These are phyloP conservation scores for Macquaria ambigua DNA, from an alignment of 2,113 vertebrate species.

Conservation along the genomic window DNA sequence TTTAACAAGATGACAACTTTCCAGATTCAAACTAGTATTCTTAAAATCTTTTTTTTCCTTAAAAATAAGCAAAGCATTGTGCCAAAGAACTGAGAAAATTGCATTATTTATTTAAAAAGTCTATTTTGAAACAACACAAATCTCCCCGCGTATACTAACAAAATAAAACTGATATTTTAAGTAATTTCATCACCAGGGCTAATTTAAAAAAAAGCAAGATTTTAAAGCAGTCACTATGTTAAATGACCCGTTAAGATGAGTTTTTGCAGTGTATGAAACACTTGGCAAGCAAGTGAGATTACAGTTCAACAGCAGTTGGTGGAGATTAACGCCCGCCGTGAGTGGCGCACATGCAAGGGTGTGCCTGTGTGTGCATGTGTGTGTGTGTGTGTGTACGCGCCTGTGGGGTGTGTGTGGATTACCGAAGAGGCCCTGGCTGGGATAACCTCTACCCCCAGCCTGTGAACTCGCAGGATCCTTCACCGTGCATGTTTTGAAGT, in stretches of 20 bases:
- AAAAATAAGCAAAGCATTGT: neutral
- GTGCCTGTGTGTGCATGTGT: conserved; percentile 38
- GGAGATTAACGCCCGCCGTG: conserved; percentile 69
- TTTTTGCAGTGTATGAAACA: conserved; percentile 58
- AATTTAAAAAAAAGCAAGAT: neutral
- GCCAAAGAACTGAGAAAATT: neutral
- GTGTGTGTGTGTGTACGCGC: conserved; percentile 25
- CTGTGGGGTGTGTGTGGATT: conserved; percentile 65
- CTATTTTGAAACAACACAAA: neutral
- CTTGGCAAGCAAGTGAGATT: conserved; percentile 67
- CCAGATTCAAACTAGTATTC: neutral
- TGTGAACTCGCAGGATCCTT: conserved; percentile 63
- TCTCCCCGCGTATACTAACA: neutral
- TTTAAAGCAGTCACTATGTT: neutral
- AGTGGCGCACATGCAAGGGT: conserved; percentile 39
- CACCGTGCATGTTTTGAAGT: conserved; percentile 54
- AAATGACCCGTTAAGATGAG: conserved; percentile 10
- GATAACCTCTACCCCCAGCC: conserved; percentile 73
- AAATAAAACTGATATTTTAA: neutral
- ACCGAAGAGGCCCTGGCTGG: conserved; percentile 65
- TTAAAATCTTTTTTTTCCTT: neutral
- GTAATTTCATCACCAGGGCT: neutral
- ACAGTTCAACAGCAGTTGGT: conserved; percentile 75
- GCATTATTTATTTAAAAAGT: neutral
- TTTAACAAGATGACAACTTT: neutral